phyloP scores from a whole-genome alignment of 2,888 invertebrate species.

The Amphipoea lucens region DNA sequence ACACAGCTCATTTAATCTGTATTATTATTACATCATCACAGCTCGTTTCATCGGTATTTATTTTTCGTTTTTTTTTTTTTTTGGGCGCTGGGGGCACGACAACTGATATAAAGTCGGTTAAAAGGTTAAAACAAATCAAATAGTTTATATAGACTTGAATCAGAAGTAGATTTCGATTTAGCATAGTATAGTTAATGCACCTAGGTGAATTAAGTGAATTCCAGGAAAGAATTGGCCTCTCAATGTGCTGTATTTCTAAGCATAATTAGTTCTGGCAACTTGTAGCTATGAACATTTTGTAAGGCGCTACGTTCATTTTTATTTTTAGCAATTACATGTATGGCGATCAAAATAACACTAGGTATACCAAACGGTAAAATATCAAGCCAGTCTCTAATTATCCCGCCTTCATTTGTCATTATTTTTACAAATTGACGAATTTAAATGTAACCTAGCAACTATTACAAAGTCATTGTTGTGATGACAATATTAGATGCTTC shows the following conservation, averaged over 20 bases:
- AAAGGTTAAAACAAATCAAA: background rate
- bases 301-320: constrained; percentile 24
- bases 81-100: no score
- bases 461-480: constrained; percentile 26
- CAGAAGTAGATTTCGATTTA: background rate
- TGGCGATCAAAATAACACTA: background rate
- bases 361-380: no score
- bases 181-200: background rate
- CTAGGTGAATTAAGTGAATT: no score
- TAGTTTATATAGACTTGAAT: background rate
- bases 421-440: background rate
- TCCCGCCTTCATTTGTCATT: background rate
- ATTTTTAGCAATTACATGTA: background rate
- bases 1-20: no score
- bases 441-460: background rate
- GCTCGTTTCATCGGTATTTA: no score
- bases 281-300: constrained; percentile 8
- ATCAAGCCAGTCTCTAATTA: background rate
- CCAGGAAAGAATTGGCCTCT: no score
- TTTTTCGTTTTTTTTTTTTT: no score
- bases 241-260: background rate
- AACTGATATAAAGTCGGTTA: no score
- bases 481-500: constrained; percentile 16
- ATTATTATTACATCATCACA: no score
- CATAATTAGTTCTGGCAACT: constrained; percentile 7